phyloP scores from a whole-genome alignment of 2,888 invertebrate genomes.

The Diogma glabrata region DNA sequence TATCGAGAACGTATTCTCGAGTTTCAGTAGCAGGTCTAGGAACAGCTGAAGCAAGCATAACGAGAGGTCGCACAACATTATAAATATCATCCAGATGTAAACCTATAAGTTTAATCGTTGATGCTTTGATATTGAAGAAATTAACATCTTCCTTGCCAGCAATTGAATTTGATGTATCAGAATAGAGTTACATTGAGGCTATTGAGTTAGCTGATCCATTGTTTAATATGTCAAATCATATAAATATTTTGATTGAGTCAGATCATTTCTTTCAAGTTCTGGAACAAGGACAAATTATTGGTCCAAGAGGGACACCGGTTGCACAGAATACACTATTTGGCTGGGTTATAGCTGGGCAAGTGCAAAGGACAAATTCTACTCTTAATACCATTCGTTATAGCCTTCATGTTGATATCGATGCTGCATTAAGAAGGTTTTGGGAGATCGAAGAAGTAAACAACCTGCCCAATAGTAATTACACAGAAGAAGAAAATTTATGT shows the following conservation, averaged over 20 bases:
- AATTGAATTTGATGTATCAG: too few species aligned
- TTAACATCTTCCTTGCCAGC: too few species aligned
- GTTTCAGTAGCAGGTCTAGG: too few species aligned
- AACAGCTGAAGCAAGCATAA: too few species aligned
- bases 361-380: too few species aligned
- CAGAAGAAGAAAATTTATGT: neutral
- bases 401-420: neutral
- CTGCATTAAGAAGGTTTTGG: neutral
- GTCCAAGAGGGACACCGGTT: neutral
- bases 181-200: neutral
- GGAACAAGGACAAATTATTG: neutral
- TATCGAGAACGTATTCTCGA: neutral
- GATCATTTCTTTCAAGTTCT: neutral
- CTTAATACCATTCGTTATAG: too few species aligned
- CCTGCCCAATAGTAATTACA: neutral
- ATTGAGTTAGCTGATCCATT: neutral
- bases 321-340: neutral
- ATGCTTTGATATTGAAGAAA: too few species aligned
- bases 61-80: neutral
- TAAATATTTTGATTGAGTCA: neutral
- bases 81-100: too few species aligned
- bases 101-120: too few species aligned
- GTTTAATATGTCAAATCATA: neutral
- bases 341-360: neutral
- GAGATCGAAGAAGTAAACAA: neutral